Evolutionary conservation across 2,113 vertebrate species (phyloP).

Genomic region (Leucosticte australis): DNA sequence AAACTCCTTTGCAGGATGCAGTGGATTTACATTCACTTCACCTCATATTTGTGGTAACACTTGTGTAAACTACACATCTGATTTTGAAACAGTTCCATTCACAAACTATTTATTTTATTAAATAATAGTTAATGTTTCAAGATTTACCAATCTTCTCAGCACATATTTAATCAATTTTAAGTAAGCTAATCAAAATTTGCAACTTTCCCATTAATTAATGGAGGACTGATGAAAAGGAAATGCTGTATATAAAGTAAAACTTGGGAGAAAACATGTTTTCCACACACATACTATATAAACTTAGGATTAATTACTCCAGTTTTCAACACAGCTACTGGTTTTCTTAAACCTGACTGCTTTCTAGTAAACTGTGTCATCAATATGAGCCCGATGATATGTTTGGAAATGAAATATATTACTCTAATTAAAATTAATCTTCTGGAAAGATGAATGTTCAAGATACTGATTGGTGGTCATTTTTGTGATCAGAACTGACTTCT

Average conservation of each 20-base stretch:
- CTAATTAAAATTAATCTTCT: background rate
- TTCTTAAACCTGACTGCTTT: background rate
- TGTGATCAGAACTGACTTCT: background rate
- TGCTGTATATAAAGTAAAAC: background rate
- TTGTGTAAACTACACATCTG: background rate
- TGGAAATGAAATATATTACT: background rate
- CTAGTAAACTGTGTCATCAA: background rate
- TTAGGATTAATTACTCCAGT: background rate
- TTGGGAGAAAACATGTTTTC: background rate
- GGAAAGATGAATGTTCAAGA: background rate
- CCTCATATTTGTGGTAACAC: background rate
- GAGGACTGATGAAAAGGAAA: background rate
- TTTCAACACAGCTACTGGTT: background rate
- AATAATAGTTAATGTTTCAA: background rate
- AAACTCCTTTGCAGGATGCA: background rate
- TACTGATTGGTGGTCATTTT: background rate
- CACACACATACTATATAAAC: background rate
- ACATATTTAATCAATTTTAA: background rate
- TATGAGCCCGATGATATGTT: background rate
- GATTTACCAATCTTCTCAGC: background rate
- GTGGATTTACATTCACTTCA: background rate
- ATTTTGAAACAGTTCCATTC: background rate
- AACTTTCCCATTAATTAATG: background rate
- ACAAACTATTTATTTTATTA: background rate
- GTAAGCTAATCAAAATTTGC: background rate